Conservation (phyloP, 2,797 vertebrate genomes). For the Gambelia wislizenii region DNA sequence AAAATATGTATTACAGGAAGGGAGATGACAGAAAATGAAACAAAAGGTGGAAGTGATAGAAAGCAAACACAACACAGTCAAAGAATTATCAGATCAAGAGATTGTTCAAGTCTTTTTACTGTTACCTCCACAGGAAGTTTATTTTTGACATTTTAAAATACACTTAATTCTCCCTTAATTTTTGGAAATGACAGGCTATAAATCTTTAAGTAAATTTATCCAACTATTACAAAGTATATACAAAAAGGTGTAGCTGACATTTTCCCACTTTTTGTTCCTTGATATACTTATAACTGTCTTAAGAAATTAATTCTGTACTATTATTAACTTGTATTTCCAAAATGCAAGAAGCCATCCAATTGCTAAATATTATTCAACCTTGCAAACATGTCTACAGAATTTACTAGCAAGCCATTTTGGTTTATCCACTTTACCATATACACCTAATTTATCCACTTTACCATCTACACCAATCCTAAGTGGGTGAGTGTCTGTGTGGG, state of each 20-base stretch:
- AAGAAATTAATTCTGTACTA: no score
- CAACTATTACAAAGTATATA: background rate
- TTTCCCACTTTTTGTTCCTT: background rate
- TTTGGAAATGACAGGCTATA: background rate
- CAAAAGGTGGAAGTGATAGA: slow-evolving; percentile 14
- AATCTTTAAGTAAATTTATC: background rate
- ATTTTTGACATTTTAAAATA: background rate
- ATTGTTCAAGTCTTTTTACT: background rate
- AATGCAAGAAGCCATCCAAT: no score
- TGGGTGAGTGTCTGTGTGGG: no score
- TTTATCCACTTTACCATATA: no score
- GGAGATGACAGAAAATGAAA: slow-evolving; percentile 34
- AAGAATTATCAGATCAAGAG: background rate
- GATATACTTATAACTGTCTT: background rate
- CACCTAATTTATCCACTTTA: no score
- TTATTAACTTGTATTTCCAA: no score
- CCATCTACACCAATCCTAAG: no score
- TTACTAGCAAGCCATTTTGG: no score
- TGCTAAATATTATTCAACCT: no score
- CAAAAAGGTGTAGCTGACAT: background rate
- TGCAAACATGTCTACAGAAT: no score
- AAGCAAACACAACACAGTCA: slow-evolving; percentile 28
- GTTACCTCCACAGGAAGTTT: background rate
- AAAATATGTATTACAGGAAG: slow-evolving; percentile 10
- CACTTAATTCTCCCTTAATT: slow-evolving; percentile 17